Evolutionary conservation across 2,797 vertebrate species (phyloP).

Genomic region (Emys orbicularis): DNA sequence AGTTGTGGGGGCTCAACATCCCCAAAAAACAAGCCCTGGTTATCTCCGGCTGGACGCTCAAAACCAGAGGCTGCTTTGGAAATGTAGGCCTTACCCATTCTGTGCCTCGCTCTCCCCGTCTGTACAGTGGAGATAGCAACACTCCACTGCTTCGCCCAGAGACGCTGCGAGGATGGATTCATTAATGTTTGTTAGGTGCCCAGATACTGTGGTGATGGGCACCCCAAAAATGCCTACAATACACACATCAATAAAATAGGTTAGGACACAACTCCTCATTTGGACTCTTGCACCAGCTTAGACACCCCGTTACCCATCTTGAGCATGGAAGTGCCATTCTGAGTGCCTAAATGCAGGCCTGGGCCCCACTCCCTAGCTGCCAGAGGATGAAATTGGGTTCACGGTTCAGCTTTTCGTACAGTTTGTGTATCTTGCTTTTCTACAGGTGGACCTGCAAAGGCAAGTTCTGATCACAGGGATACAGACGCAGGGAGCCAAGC

Average conservation of each 20-base stretch:
- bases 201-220: neutral
- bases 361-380: neutral
- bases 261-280: neutral
- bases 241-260: neutral
- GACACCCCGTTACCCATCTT: neutral
- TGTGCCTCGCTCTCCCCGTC: neutral
- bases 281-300: neutral
- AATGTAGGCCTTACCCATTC: neutral
- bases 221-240: neutral
- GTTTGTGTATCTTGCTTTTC: slow-evolving; percentile 4
- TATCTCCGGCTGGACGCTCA: neutral
- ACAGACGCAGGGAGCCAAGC: slow-evolving; percentile 93
- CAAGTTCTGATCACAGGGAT: slow-evolving; percentile 92
- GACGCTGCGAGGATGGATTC: neutral
- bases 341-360: slow-evolving; percentile 3
- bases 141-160: neutral
- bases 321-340: neutral
- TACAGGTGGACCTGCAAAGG: slow-evolving; percentile 92
- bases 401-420: neutral
- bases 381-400: neutral
- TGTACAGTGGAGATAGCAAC: neutral
- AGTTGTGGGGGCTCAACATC: neutral
- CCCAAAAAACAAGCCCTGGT: neutral
- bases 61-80: neutral
- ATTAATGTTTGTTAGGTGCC: neutral